Evolutionary conservation across 2,113 vertebrate genomes (phyloP).

Genomic region (Eulemur macaco): DNA sequence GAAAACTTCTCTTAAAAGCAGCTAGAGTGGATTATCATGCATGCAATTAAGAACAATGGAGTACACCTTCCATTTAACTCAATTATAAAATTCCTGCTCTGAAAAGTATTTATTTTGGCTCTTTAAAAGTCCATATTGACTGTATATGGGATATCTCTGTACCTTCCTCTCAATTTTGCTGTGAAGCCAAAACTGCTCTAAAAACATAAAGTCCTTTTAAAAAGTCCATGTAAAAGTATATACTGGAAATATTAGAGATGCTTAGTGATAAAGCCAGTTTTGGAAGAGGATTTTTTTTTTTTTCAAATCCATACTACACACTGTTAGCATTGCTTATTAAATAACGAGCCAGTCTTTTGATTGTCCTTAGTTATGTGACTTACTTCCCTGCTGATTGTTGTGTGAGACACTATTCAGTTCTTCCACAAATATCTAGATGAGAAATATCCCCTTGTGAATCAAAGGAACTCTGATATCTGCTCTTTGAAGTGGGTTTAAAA

Average conservation of each 20-base stretch:
- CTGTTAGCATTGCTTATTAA: background rate
- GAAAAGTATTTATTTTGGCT: background rate
- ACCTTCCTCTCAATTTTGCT: background rate
- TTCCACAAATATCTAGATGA: background rate
- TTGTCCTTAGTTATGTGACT: background rate
- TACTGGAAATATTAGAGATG: background rate
- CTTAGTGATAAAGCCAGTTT: background rate
- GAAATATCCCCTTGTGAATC: background rate
- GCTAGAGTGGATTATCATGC: background rate
- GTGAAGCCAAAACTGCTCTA: background rate
- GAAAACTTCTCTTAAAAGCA: background rate
- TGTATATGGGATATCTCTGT: background rate
- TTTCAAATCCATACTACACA: fast-evolving
- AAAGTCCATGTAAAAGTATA: background rate
- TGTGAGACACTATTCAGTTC: background rate
- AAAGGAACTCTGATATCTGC: too few relatives aligned
- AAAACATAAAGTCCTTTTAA: background rate
- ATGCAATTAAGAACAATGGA: background rate
- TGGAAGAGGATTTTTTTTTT: background rate
- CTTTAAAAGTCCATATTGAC: background rate
- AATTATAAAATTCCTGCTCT: background rate
- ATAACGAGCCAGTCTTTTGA: background rate
- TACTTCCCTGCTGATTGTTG: background rate
- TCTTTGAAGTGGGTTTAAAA: background rate
- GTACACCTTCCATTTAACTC: background rate